These are phyloP conservation scores for Sturnira hondurensis DNA, from an alignment of 2,113 vertebrate species.

Conservation along the genomic window DNA sequence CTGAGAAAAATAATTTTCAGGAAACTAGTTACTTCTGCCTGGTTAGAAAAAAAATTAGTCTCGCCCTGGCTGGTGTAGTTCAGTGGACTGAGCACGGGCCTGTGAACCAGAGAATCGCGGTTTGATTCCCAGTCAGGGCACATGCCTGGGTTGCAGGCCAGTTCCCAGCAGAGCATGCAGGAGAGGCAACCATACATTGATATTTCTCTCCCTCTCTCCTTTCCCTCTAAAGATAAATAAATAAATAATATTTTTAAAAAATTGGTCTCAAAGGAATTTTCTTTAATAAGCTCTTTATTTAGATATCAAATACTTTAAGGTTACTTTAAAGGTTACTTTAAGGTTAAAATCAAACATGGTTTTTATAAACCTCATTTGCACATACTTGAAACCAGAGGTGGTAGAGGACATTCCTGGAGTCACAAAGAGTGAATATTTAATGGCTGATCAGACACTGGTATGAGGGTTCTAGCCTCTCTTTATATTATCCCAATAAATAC, in stretches of 20 bases:
- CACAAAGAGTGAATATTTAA: background rate
- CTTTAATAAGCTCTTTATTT: constrained; percentile 43
- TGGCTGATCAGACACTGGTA: background rate
- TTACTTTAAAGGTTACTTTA: no score
- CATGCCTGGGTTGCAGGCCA: no score
- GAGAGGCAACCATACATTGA: no score
- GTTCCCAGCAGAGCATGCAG: no score
- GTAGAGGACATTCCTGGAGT: background rate
- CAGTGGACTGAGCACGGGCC: no score
- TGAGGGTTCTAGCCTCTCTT: background rate
- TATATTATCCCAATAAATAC: background rate
- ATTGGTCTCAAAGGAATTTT: background rate
- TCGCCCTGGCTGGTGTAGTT: no score
- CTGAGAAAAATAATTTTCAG: background rate
- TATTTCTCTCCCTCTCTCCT: no score
- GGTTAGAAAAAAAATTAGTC: background rate
- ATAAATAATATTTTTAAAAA: no score
- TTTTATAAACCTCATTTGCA: background rate
- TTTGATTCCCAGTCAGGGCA: no score
- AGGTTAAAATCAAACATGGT: background rate
- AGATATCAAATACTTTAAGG: no score
- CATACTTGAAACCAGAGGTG: constrained; percentile 16
- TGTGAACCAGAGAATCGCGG: no score
- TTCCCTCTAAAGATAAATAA: no score
- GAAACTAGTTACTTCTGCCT: background rate